Conservation (phyloP, 92 coral and sea anemone genomes). For the Porites rus region DNA sequence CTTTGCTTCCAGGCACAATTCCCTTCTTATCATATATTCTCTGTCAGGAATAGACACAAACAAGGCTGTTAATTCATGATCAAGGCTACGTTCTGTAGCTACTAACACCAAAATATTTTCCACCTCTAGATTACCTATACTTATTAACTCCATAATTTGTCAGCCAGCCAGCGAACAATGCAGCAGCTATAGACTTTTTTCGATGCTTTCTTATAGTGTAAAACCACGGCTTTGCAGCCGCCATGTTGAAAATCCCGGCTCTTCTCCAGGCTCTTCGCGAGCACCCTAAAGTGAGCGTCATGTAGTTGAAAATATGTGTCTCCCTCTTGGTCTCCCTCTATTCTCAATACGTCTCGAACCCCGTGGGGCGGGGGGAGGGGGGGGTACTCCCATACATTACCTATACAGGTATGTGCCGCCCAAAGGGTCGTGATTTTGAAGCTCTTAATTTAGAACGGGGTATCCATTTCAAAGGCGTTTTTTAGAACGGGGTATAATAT, state of each 20-base stretch:
- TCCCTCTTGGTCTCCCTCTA: neutral
- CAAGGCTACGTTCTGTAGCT: too few species aligned
- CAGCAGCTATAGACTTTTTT: constrained; percentile 87
- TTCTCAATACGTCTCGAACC: neutral
- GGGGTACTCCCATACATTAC: too few species aligned
- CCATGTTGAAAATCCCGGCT: constrained; percentile 68
- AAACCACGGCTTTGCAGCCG: constrained; percentile 91
- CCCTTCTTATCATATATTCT: constrained; percentile 91
- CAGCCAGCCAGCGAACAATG: constrained; percentile 85
- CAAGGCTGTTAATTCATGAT: neutral
- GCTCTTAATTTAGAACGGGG: too few species aligned
- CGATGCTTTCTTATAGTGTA: constrained; percentile 92
- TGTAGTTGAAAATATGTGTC: neutral
- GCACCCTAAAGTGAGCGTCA: neutral
- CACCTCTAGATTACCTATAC: constrained; percentile 72
- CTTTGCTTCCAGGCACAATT: constrained; percentile 89
- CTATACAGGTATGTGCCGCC: too few species aligned
- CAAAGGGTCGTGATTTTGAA: too few species aligned
- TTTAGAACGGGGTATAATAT: too few species aligned
- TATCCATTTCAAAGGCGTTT: too few species aligned
- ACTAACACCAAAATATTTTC: too few species aligned
- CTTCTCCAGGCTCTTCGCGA: constrained; percentile 10
- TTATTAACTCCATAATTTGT: constrained; percentile 87
- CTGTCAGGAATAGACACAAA: constrained; percentile 33
- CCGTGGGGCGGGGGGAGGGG: too few species aligned